Percentiles rank a stretch among this genome's conserved stretches.
phyloP scores from a whole-genome alignment of 2,797 vertebrate species.

The Pachyuromys duprasi region DNA sequence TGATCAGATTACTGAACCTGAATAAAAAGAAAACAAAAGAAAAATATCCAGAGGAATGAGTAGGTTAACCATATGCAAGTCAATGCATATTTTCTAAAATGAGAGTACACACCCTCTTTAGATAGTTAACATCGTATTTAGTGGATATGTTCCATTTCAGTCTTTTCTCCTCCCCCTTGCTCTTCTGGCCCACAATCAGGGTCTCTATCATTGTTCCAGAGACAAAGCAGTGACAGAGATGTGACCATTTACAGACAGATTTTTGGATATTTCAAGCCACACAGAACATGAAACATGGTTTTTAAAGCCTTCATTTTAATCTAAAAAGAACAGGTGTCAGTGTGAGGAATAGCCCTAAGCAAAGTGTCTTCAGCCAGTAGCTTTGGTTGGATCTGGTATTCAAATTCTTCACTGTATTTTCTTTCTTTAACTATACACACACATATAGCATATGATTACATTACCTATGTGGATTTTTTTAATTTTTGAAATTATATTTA shows the following conservation, averaged over 20 bases:
- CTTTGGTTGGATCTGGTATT: no score
- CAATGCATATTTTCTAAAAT: neutral
- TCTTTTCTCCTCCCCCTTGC: neutral
- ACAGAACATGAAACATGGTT: no score
- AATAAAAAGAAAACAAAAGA: neutral
- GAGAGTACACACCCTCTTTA: neutral
- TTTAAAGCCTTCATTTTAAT: no score
- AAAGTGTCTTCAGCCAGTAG: no score
- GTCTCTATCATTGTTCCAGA: neutral
- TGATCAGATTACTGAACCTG: slow-evolving; percentile 27
- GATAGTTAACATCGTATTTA: neutral
- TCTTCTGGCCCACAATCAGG: neutral
- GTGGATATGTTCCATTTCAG: neutral
- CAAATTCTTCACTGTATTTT: no score
- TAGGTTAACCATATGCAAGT: neutral
- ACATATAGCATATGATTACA: no score
- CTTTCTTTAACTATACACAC: no score
- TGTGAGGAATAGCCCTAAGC: no score
- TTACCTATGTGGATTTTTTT: no score
- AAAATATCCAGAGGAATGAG: neutral
- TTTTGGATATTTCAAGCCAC: neutral
- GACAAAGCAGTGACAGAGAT: neutral
- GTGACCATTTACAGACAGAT: neutral
- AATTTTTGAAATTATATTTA: no score
- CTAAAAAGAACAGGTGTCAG: no score